These are phyloP conservation scores for Orthochromis malagaraziensis DNA, from an alignment of 2,113 vertebrate species.

Conservation along the genomic window DNA sequence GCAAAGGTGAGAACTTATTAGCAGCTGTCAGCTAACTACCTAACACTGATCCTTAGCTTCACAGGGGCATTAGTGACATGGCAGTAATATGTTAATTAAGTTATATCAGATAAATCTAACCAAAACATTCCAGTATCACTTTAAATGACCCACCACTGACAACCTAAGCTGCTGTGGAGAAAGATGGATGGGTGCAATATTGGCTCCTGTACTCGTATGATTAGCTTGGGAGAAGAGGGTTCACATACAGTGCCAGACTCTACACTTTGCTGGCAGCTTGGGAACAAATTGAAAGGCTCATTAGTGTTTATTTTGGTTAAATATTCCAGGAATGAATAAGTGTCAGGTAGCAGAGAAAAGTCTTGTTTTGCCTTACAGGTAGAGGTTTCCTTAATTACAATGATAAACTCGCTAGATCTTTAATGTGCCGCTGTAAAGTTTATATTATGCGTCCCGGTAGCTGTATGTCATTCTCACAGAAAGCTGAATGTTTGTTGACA, in stretches of 20 bases:
- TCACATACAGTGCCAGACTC: not conserved
- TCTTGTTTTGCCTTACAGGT: not conserved
- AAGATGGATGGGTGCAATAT: not conserved
- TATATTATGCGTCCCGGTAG: not conserved
- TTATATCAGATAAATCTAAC: not conserved
- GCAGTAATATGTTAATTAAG: not conserved
- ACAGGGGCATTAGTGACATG: not conserved
- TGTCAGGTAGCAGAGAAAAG: not conserved
- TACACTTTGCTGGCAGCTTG: not conserved
- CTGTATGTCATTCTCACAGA: not conserved
- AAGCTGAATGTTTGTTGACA: constrained; percentile 33
- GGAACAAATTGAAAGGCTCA: not conserved
- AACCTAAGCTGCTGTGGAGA: not conserved
- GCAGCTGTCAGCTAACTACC: not conserved
- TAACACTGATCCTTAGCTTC: not conserved
- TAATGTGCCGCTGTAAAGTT: not conserved
- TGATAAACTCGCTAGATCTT: not conserved
- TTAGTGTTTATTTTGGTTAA: not conserved
- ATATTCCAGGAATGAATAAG: not conserved
- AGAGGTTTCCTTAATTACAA: not conserved
- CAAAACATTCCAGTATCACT: not conserved
- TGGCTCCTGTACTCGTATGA: not conserved
- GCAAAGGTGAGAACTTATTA: not conserved
- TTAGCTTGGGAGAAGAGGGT: not conserved
- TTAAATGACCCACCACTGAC: not conserved